These are phyloP conservation scores for Carcina quercana DNA, from an alignment of 2,888 invertebrate genomes.

Conservation along the genomic window DNA sequence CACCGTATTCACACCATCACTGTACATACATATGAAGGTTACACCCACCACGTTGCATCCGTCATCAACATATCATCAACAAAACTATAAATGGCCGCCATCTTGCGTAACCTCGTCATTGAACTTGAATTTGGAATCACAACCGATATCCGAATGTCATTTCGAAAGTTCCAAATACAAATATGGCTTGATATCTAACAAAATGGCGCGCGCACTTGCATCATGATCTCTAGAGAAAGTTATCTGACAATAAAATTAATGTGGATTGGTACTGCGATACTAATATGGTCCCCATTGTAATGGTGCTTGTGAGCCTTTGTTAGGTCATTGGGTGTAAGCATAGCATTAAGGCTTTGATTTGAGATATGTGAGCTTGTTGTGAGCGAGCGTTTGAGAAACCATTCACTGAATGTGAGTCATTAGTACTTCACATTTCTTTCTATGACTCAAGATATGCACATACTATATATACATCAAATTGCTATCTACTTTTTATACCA, in stretches of 20 bases:
- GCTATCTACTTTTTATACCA: too few relatives aligned
- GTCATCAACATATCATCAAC: neutral
- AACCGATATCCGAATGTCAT: constrained; percentile 9
- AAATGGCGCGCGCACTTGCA: constrained; percentile 12
- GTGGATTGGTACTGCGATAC: constrained; percentile 37
- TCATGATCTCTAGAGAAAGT: constrained; percentile 10
- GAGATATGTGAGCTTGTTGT: neutral
- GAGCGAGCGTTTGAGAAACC: too few relatives aligned
- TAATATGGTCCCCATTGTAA: constrained; percentile 34
- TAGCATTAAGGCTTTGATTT: constrained; percentile 14
- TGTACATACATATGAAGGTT: too few relatives aligned
- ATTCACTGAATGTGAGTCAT: too few relatives aligned
- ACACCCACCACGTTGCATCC: too few relatives aligned
- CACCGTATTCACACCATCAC: too few relatives aligned
- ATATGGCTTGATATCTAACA: constrained; percentile 9
- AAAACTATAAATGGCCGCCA: constrained; percentile 1
- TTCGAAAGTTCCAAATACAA: constrained; percentile 18
- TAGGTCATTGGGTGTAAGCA: constrained; percentile 26
- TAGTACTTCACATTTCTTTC: too few relatives aligned
- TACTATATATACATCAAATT: too few relatives aligned
- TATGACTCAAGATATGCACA: too few relatives aligned
- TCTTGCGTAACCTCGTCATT: constrained; percentile 34
- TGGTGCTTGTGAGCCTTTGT: constrained; percentile 20
- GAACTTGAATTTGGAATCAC: constrained; percentile 43
- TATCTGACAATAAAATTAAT: constrained; percentile 34